Conservation (phyloP, 2,888 invertebrate genomes). For the Pandemis corylana region DNA sequence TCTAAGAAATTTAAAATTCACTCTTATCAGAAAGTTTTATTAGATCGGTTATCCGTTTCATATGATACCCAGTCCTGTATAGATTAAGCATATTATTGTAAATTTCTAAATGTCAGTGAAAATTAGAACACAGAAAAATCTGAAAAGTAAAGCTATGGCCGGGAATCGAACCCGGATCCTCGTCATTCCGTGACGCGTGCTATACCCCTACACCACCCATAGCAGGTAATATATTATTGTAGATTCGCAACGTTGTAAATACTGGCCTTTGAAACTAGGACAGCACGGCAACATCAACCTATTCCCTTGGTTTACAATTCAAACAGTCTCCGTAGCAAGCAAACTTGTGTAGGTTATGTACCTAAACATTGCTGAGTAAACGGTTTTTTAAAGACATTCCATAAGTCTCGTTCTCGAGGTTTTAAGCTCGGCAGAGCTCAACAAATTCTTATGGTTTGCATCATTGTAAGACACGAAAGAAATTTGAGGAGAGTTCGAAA, state of each 20-base stretch:
- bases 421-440: not conserved
- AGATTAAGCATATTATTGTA: constrained; percentile 42
- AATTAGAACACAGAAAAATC: no score
- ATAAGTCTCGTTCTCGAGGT: not conserved
- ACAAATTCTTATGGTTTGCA: no score
- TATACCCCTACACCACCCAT: no score
- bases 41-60: not conserved
- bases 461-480: no score
- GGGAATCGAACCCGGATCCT: no score
- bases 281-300: constrained; percentile 57
- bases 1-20: not conserved
- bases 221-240: constrained; percentile 44
- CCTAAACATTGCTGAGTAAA: not conserved
- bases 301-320: constrained; percentile 66
- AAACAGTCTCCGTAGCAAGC: constrained; percentile 43
- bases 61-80: not conserved
- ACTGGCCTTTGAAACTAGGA: constrained; percentile 58
- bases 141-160: no score
- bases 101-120: no score
- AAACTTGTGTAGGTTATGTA: not conserved
- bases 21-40: not conserved
- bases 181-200: no score
- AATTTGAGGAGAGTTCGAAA: no score
- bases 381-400: not conserved
- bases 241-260: not conserved